Conservation (phyloP, 2,888 invertebrate genomes). For the Erebia aethiops region DNA sequence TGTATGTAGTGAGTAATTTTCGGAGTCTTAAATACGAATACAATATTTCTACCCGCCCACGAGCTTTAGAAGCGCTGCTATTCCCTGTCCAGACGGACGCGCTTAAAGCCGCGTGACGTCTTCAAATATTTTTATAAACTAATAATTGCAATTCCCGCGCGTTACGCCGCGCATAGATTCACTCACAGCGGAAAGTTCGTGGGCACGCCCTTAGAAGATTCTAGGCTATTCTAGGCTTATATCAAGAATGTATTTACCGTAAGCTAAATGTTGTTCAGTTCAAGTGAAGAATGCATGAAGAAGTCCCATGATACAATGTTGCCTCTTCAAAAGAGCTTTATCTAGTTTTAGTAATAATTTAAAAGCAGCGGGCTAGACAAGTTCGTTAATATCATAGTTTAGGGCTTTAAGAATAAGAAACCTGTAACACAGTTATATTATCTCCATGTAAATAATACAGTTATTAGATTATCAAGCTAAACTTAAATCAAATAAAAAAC, state of each 20-base stretch:
- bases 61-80: too few species aligned
- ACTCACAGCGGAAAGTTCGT: background rate
- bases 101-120: too few species aligned
- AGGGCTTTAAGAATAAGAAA: background rate
- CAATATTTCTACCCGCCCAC: too few species aligned
- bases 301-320: slow-evolving; percentile 28
- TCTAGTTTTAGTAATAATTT: slow-evolving; percentile 39
- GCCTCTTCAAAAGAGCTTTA: slow-evolving; percentile 43
- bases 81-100: too few species aligned
- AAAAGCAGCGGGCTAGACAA: slow-evolving; percentile 18
- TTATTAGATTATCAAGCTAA: background rate
- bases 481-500: background rate
- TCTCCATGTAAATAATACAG: slow-evolving; percentile 6
- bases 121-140: too few species aligned
- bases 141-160: too few species aligned
- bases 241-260: slow-evolving; percentile 1
- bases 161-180: too few species aligned
- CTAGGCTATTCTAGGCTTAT: background rate
- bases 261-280: background rate
- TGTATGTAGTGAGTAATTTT: too few species aligned
- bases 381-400: background rate
- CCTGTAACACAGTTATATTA: background rate
- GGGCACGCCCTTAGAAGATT: background rate
- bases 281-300: slow-evolving; percentile 17
- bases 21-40: too few species aligned